Conservation (phyloP, 2,888 invertebrate species). For the Phyllotreta striolata region DNA sequence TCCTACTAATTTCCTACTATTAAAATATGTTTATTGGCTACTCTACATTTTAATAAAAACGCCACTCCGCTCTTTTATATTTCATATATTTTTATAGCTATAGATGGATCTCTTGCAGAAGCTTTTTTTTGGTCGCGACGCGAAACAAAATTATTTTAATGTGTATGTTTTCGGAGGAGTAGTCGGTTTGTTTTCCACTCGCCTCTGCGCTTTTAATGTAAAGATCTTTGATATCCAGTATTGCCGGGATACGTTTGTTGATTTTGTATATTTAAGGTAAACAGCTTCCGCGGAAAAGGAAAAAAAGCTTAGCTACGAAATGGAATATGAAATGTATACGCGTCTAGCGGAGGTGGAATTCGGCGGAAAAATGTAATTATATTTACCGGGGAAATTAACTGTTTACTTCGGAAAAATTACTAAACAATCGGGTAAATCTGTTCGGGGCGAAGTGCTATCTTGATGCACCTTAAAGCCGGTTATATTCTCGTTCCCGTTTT, state of each 20-base stretch:
- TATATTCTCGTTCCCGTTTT: slow-evolving; percentile 28
- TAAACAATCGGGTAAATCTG: slow-evolving; percentile 3
- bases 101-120: too few relatives aligned
- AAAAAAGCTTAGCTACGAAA: slow-evolving; percentile 12
- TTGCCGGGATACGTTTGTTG: slow-evolving; percentile 19
- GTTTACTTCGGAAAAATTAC: slow-evolving; percentile 3
- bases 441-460: slow-evolving; percentile 33
- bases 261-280: slow-evolving; percentile 28
- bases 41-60: too few relatives aligned
- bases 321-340: slow-evolving; percentile 14
- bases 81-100: too few relatives aligned
- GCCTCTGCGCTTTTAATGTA: slow-evolving; percentile 28
- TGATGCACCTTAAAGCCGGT: slow-evolving; percentile 31
- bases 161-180: slow-evolving; percentile 21
- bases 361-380: too few relatives aligned
- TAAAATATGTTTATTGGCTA: too few relatives aligned
- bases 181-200: slow-evolving; percentile 10
- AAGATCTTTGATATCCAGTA: slow-evolving; percentile 29
- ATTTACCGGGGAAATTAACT: slow-evolving; percentile 4
- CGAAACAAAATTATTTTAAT: slow-evolving; percentile 36
- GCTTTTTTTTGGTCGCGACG: too few relatives aligned
- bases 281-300: slow-evolving; percentile 19
- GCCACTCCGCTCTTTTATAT: too few relatives aligned
- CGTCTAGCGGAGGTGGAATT: not conserved
- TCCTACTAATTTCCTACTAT: too few relatives aligned